phyloP scores from a whole-genome alignment of 2,888 invertebrate species.

The Drosophila diplacantha region DNA sequence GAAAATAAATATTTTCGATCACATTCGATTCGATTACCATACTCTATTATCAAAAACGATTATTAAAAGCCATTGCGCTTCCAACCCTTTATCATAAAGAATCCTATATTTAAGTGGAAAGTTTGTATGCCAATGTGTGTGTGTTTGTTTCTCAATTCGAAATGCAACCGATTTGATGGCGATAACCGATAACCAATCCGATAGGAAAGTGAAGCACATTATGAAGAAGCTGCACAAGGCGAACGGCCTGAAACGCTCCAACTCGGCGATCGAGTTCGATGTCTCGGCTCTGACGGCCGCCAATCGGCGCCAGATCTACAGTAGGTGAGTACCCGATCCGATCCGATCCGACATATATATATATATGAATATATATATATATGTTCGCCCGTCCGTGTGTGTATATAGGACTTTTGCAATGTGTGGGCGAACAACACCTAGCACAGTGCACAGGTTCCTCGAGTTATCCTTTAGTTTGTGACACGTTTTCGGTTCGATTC shows the following conservation, averaged over 20 bases:
- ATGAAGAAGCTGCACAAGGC: conserved; percentile 78
- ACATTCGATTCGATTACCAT: not conserved
- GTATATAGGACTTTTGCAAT: conserved; percentile 26
- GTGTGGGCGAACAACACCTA: conserved; percentile 18
- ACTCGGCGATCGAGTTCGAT: conserved; percentile 84
- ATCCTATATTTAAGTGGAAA: not conserved
- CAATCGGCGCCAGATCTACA: conserved; percentile 82
- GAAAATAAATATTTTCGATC: too few relatives aligned
- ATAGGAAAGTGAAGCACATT: conserved; percentile 78
- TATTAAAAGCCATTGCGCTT: conserved; percentile 2
- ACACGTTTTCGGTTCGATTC: conserved; percentile 29
- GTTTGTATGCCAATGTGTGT: conserved; percentile 12
- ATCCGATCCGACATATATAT: not conserved
- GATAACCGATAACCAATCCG: conserved; percentile 15
- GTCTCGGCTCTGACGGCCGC: conserved; percentile 82
- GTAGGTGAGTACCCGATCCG: conserved; percentile 76
- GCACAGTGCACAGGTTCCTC: conserved; percentile 54
- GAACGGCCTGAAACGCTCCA: conserved; percentile 81
- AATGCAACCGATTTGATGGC: conserved; percentile 10
- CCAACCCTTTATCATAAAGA: not conserved
- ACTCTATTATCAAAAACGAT: not conserved
- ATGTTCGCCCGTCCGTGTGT: conserved; percentile 10
- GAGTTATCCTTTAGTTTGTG: conserved; percentile 18
- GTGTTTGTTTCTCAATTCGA: conserved; percentile 15
- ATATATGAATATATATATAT: not conserved